Conservation (phyloP, 2,888 invertebrate genomes). For the Clunio marinus region DNA sequence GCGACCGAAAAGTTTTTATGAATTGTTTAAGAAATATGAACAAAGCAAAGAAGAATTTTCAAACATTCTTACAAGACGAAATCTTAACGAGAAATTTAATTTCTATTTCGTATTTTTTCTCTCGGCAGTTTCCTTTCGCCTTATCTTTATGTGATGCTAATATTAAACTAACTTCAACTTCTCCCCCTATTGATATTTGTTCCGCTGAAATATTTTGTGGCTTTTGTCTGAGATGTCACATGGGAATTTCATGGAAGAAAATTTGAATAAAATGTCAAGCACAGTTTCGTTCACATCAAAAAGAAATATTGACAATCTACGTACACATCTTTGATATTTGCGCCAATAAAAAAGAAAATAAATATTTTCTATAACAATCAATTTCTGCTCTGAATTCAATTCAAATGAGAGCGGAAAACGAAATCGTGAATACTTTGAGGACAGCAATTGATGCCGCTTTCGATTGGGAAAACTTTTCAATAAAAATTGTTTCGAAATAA, state of each 20-base stretch:
- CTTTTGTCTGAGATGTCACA: background rate
- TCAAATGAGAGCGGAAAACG: slow-evolving; percentile 18
- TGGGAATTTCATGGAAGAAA: background rate
- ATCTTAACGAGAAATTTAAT: background rate
- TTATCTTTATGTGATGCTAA: background rate
- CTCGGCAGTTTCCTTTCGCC: background rate
- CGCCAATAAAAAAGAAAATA: background rate
- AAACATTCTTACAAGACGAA: background rate
- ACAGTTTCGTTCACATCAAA: background rate
- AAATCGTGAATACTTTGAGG: slow-evolving; percentile 22
- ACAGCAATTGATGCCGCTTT: background rate
- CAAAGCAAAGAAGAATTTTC: background rate
- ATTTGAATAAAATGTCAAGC: background rate
- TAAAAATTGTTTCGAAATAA: too few species aligned
- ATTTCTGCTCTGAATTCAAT: slow-evolving; percentile 34
- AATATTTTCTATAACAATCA: background rate
- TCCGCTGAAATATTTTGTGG: background rate
- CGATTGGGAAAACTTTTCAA: too few species aligned
- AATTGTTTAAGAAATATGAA: background rate
- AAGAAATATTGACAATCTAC: background rate
- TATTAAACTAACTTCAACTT: background rate
- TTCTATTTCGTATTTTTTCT: too few species aligned
- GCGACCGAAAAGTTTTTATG: slow-evolving; percentile 5
- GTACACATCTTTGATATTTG: slow-evolving; percentile 13
- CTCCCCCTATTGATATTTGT: slow-evolving; percentile 12